phyloP scores from a whole-genome alignment of 2,113 vertebrate genomes.

The Amphiprion percula region DNA sequence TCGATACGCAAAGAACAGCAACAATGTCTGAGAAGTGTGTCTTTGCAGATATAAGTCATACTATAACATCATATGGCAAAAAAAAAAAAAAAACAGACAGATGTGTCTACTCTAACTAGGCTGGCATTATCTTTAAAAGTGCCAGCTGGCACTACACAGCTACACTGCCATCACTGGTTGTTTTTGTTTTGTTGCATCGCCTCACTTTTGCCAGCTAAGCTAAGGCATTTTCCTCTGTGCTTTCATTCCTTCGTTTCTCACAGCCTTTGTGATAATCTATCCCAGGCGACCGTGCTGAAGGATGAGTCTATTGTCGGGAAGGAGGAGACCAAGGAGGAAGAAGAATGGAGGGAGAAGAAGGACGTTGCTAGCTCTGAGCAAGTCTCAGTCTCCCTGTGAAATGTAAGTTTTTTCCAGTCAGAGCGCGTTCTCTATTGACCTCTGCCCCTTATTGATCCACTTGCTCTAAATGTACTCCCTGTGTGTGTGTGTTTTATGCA shows the following conservation, averaged over 20 bases:
- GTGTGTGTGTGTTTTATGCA: not conserved
- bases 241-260: constrained; percentile 32
- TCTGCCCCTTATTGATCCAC: constrained; percentile 60
- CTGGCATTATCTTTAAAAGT: constrained; percentile 28
- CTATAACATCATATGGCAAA: constrained; percentile 10
- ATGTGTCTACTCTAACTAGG: constrained; percentile 14
- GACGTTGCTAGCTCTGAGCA: constrained; percentile 28
- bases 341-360: constrained; percentile 29
- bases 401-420: constrained; percentile 61
- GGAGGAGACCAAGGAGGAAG: constrained; percentile 36
- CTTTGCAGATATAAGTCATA: constrained; percentile 4
- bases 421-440: constrained; percentile 66
- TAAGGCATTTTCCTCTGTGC: constrained; percentile 12
- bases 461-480: constrained; percentile 59
- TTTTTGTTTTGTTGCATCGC: constrained; percentile 33
- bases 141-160: constrained; percentile 36
- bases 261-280: constrained; percentile 58
- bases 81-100: constrained; percentile 1
- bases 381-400: constrained; percentile 36
- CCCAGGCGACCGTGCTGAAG: constrained; percentile 11
- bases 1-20: not conserved
- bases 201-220: constrained; percentile 17
- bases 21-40: not conserved
- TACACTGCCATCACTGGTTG: constrained; percentile 11
- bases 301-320: constrained; percentile 47